Evolutionary conservation across 2,113 vertebrate genomes (phyloP).

Genomic region (Triplophysa rosa): DNA sequence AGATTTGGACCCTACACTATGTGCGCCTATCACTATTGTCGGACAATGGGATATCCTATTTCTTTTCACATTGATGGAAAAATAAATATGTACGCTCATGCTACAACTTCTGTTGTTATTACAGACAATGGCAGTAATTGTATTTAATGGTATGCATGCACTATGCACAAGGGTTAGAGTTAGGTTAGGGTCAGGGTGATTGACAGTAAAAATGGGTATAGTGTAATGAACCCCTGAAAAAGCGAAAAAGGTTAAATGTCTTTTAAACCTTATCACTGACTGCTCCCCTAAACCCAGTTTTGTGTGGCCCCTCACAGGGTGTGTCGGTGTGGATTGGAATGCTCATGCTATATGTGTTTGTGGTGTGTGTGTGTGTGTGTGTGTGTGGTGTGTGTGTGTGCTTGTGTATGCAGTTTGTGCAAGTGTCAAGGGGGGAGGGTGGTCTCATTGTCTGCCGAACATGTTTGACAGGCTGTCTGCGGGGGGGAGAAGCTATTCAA

Average conservation of each 20-base stretch:
- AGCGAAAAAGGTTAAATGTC: not conserved
- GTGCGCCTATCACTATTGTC: too few relatives aligned
- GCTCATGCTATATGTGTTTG: conserved; percentile 53
- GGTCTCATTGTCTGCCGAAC: conserved; percentile 53
- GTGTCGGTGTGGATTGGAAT: conserved; percentile 27
- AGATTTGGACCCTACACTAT: too few relatives aligned
- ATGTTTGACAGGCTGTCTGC: conserved; percentile 55
- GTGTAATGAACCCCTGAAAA: conserved; percentile 1
- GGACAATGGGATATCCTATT: not conserved
- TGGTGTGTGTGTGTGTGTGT: conserved; percentile 60
- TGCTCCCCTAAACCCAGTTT: conserved; percentile 64
- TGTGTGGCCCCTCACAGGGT: conserved; percentile 57
- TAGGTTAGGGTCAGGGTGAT: not conserved
- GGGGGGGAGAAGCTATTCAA: conserved; percentile 30
- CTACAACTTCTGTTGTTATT: not conserved
- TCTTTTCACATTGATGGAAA: not conserved
- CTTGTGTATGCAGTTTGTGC: conserved; percentile 51
- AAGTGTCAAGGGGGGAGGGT: conserved; percentile 50
- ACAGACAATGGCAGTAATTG: not conserved
- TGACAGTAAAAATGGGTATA: not conserved
- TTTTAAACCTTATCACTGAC: conserved; percentile 28
- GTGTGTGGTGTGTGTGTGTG: conserved; percentile 46
- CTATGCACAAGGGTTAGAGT: too few relatives aligned
- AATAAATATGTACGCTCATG: not conserved
- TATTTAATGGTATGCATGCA: not conserved